Conservation (phyloP, 2,888 invertebrate species). For the Pteria penguin region DNA sequence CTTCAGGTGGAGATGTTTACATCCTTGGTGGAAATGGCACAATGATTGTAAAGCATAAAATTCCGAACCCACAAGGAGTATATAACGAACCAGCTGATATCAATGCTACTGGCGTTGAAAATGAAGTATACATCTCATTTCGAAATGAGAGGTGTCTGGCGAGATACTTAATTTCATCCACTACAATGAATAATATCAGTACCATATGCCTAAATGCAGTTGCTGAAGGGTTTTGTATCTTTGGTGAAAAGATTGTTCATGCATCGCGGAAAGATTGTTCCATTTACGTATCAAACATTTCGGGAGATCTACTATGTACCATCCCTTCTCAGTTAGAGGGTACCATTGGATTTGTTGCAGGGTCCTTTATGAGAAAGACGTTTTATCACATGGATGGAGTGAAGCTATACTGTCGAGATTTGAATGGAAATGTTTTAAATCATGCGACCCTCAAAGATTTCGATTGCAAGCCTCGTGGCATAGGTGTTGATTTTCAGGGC, state of each 20-base stretch:
- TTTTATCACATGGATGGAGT: not conserved
- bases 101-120: not conserved
- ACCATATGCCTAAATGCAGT: not conserved
- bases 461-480: not conserved
- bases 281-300: not conserved
- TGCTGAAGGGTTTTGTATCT: not conserved
- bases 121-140: not conserved
- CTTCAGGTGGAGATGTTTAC: not conserved
- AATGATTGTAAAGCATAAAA: not conserved
- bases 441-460: not conserved
- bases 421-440: not conserved
- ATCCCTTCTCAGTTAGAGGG: not conserved
- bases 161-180: not conserved
- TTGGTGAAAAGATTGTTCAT: not conserved
- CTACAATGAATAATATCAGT: not conserved
- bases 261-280: not conserved
- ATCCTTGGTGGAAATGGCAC: not conserved
- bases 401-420: not conserved
- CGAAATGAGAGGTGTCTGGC: not conserved
- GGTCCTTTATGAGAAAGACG: not conserved
- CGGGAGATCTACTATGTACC: not conserved
- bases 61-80: too few relatives aligned
- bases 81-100: not conserved
- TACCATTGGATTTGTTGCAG: not conserved
- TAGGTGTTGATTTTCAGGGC: not conserved